Base-by-base conservation (phyloP, 2,797 vertebrate species). In the Danio tinwini region DNA sequence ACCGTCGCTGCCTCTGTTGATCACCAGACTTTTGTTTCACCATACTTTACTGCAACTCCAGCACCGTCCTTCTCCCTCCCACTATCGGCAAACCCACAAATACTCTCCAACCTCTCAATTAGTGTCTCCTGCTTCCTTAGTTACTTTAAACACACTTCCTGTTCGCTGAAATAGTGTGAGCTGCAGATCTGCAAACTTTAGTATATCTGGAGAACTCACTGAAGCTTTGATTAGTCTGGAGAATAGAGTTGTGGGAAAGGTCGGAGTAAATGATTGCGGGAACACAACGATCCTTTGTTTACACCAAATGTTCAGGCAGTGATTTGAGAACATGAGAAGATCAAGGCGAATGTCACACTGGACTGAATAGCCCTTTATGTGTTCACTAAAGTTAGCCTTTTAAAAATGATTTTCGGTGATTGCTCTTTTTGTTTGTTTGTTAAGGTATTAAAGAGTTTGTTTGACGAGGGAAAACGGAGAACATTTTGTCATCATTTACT, bases 1-100 rank as follows among this genome's bases (percentile, higher is more conserved):
- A 99, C 90, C 95, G 97, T 88, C 93, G 97, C 82, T 99, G 98
- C 90, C 93, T 99, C 89, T 99, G 97, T 90, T 99, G 96, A 97
- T 94, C 86, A 81, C 86, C 69, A 49, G 19, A 77, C 69, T 21
- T 42, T 55, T 70, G 73, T 74, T 59, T 67, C 78, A 53, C 65
- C 62, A 50, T 74, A 73, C 68, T 81, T 69, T 58, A 83, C 52
- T 49, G 72, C 82, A 65, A 82, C 69, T 82, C 12, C n/a, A n/a
- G n/a, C n/a, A n/a, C n/a, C n/a, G n/a, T n/a, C n/a, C 68, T 80
- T 74, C 56, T 83, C 85, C 78, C 76, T 70, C 53, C 76, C 74
- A 72, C 79, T 73, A 81, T 73, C 53, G 53, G 49, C 59, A 19
- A 16, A 8, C 61, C 65, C 42, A 78, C 70, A 50, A 14, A 55